Conservation (phyloP, 2,113 vertebrate species). For the Myrmophylax atrothorax region DNA sequence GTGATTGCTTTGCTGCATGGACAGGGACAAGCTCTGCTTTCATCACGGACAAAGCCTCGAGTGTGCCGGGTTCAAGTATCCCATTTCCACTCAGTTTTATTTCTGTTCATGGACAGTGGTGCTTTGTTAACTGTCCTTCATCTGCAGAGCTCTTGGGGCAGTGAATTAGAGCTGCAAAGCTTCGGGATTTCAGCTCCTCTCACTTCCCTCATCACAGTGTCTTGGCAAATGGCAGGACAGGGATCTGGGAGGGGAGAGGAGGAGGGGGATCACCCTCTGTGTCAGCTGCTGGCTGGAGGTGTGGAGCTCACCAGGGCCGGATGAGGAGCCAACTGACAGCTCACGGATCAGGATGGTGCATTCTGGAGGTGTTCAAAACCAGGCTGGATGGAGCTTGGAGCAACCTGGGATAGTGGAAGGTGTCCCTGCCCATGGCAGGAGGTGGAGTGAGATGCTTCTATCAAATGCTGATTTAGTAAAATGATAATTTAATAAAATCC, state of each 20-base stretch:
- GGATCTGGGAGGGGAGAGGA: neutral
- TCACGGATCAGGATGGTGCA: fast-evolving
- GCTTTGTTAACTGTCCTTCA: neutral
- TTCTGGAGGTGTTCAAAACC: neutral
- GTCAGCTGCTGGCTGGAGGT: fast-evolving
- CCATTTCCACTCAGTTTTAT: fast-evolving
- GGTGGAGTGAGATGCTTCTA: too few relatives aligned
- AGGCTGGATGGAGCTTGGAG: neutral
- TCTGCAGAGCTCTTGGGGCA: neutral
- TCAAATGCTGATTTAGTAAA: neutral
- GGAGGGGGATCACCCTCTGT: neutral
- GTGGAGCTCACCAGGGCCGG: neutral
- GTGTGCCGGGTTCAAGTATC: fast-evolving
- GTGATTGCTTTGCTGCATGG: fast-evolving
- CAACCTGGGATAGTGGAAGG: neutral
- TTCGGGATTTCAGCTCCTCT: neutral
- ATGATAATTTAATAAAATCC: neutral
- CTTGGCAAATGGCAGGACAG: neutral
- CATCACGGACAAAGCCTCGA: fast-evolving
- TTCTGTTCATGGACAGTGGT: neutral
- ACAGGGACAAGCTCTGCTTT: neutral
- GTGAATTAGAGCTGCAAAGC: neutral
- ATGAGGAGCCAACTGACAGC: neutral
- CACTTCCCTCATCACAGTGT: neutral
- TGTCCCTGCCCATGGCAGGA: neutral